A percentile compares a stretch with the other conserved stretches of the same genome.
phyloP scores from a whole-genome alignment of 2,113 vertebrate genomes.

The Phaethon lepturus region DNA sequence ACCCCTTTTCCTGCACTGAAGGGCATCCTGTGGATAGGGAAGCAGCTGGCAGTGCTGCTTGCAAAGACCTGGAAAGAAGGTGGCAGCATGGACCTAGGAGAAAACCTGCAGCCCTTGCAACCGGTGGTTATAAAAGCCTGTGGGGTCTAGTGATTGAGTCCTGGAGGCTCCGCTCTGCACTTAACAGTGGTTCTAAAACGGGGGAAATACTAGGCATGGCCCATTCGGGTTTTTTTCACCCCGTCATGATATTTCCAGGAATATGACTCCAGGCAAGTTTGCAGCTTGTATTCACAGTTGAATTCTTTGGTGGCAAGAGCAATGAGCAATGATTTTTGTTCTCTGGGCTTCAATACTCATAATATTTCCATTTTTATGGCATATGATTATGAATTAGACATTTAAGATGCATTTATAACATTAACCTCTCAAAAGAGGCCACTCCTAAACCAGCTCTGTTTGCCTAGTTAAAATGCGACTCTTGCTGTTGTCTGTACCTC shows the following conservation, averaged over 20 bases:
- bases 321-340: slow-evolving; percentile 31
- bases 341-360: slow-evolving; percentile 43
- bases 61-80: not conserved
- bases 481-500: slow-evolving; percentile 33
- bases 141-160: rapidly evolving
- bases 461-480: slow-evolving; percentile 60
- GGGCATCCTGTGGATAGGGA: too few species aligned
- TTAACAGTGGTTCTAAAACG: rapidly evolving
- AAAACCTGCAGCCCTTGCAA: not conserved
- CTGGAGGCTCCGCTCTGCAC: not conserved
- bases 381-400: slow-evolving; percentile 65
- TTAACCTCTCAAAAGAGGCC: slow-evolving; percentile 68
- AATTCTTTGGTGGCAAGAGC: slow-evolving; percentile 13
- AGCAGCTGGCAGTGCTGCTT: not conserved
- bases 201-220: not conserved
- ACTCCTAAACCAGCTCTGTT: slow-evolving; percentile 29
- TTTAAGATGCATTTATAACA: slow-evolving; percentile 74
- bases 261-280: not conserved
- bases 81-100: not conserved
- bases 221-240: not conserved
- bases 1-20: not conserved
- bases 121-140: not conserved
- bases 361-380: slow-evolving; percentile 69
- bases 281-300: not conserved
- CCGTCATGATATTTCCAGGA: not conserved